A percentile compares a stretch with the other conserved stretches of the same genome.
phyloP scores from a whole-genome alignment of 2,888 invertebrate species.

The Torymus texanus region DNA sequence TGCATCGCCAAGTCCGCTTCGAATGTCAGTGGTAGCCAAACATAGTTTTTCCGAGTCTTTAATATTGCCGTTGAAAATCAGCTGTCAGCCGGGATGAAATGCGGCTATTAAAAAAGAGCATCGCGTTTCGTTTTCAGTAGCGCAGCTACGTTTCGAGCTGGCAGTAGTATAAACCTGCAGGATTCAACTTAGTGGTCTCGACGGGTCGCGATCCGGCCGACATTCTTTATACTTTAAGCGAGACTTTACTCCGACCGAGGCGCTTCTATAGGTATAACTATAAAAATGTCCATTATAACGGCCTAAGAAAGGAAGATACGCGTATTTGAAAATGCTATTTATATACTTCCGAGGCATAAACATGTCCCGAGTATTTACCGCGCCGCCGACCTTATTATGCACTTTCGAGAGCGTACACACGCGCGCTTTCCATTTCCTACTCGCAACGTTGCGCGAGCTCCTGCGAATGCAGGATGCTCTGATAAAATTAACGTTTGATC shows the following conservation, averaged over 20 bases:
- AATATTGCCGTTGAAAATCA: no score
- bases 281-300: constrained; percentile 51
- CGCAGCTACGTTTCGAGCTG: constrained; percentile 16
- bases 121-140: constrained; percentile 17
- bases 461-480: no score
- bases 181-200: constrained; percentile 30
- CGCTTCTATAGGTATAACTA: constrained; percentile 35
- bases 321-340: constrained; percentile 39
- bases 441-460: no score
- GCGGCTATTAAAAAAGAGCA: no score
- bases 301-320: constrained; percentile 36
- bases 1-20: background rate
- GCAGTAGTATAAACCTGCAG: constrained; percentile 35
- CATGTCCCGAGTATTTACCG: constrained; percentile 29
- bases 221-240: constrained; percentile 46
- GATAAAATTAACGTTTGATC: no score
- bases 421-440: no score
- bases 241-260: constrained; percentile 1
- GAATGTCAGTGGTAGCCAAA: no score
- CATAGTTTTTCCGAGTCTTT: no score
- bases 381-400: background rate
- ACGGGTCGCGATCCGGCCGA: background rate
- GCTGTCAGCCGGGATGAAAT: no score
- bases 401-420: no score
- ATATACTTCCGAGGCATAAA: constrained; percentile 28